phyloP scores from a whole-genome alignment of 2,797 vertebrate genomes.

The Champsocephalus gunnari region DNA sequence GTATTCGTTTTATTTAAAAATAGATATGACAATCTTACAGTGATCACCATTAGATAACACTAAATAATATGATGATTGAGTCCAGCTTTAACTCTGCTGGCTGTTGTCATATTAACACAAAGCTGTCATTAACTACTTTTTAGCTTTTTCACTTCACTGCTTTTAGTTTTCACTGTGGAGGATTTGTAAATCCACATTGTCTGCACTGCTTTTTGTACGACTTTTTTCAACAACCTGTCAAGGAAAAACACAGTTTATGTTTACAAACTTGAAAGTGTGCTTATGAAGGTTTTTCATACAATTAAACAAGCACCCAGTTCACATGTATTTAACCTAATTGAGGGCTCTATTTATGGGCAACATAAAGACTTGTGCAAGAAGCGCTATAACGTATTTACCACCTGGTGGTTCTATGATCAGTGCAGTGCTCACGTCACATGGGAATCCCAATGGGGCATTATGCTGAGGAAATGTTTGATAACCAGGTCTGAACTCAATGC shows the following conservation, averaged over 20 bases:
- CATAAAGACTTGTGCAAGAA: constrained; percentile 23
- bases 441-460: background rate
- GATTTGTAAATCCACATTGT: constrained; percentile 1
- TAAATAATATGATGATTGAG: background rate
- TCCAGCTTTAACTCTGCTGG: constrained; percentile 4
- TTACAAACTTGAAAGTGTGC: constrained; percentile 35
- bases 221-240: constrained; percentile 5
- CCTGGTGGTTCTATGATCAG: background rate
- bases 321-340: constrained; percentile 28
- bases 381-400: background rate
- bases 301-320: constrained; percentile 1
- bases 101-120: constrained; percentile 1
- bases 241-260: constrained; percentile 35
- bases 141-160: constrained; percentile 28
- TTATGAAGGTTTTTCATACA: constrained; percentile 31
- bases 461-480: constrained; percentile 9
- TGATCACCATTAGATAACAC: background rate
- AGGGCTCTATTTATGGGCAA: constrained; percentile 29
- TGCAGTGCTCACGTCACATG: background rate
- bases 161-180: constrained; percentile 24
- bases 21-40: constrained; percentile 11
- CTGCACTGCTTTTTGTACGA: constrained; percentile 17
- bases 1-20: constrained; percentile 9
- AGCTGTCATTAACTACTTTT: constrained; percentile 13
- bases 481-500: background rate